These are phyloP conservation scores for Spheniscus mendiculus DNA, from an alignment of 2,113 vertebrate species.

Conservation along the genomic window DNA sequence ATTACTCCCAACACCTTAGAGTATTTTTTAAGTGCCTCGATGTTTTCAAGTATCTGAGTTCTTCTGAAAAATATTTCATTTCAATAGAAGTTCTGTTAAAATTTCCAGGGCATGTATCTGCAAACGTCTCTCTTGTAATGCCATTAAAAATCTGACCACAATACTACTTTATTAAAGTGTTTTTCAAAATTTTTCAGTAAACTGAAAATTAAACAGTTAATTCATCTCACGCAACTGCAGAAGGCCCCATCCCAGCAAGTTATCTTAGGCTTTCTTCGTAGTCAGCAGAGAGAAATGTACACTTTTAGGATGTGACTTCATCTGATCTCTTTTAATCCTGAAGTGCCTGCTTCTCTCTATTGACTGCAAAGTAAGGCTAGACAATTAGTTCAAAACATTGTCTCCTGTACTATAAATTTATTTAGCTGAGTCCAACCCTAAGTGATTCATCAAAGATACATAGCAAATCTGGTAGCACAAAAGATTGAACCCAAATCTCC, in stretches of 20 bases:
- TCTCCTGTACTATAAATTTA: neutral
- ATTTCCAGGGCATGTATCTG: neutral
- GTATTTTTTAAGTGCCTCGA: neutral
- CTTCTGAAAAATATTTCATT: neutral
- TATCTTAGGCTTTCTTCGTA: neutral
- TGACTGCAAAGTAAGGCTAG: neutral
- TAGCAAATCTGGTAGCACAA: neutral
- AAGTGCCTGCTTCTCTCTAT: neutral
- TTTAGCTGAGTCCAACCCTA: neutral
- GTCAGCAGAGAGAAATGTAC: neutral
- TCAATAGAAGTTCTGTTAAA: neutral
- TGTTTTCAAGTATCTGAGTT: neutral
- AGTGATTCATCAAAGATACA: neutral
- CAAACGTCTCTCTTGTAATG: neutral
- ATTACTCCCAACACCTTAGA: neutral
- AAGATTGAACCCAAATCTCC: neutral
- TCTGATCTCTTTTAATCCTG: neutral
- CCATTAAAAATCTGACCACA: neutral
- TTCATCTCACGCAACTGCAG: neutral
- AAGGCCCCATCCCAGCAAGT: neutral
- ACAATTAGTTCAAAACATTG: neutral
- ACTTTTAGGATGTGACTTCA: neutral
- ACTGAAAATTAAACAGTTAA: too few relatives aligned
- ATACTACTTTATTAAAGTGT: neutral
- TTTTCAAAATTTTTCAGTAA: neutral